Evolutionary conservation across 2,113 vertebrate species (phyloP), one percentile per base, ranked within the genome.

Genomic region (Alligator mississippiensis): DNA sequence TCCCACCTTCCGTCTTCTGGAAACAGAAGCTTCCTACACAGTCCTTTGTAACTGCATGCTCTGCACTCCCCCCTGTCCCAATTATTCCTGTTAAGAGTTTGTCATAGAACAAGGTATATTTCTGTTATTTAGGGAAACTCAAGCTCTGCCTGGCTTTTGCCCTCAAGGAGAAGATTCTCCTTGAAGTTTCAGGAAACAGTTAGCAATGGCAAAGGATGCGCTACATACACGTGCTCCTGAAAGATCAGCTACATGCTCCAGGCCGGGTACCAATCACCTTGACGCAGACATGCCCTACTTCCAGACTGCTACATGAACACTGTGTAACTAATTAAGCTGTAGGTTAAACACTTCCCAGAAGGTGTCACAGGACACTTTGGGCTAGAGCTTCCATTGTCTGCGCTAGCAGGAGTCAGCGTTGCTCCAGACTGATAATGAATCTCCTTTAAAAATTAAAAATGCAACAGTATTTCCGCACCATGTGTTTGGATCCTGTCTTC

Each of bases 1-100:
- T n/a, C n/a, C n/a, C 17, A 68, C 30, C 66, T n/a, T 72, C 58
- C 75, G 60, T 47, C 63, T 30, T n/a, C 70, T 82, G 0, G 0
- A 38, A 80, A 95, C 66, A 2, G 19, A 30, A 28, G 11, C 10
- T 89, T 70, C 57, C 28, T 55, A 64, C 3, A 82, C 1, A 6
- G 25, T 85, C 17, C 22, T 74, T 68, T 11, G 28, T 68, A 68
- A 30, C 9, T 17, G 30, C 18, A 17, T 30, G 27, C 66, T n/a
- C 66, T 17, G 66, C n/a, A 5, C 17, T 18, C 14, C 64, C 64
- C 64, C 64, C 28, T 47, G 47, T 68, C 30, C 16, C 28, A 68
- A 68, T 68, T 5, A 15, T 30, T 30, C 17, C n/a, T 30, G 66
- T 16, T 68, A 47, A 18, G n/a, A 66, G n/a, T 66, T 16, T 66